These are phyloP conservation scores for Zaprionus ghesquierei DNA, from an alignment of 1,140 invertebrate species.

Conservation along the genomic window DNA sequence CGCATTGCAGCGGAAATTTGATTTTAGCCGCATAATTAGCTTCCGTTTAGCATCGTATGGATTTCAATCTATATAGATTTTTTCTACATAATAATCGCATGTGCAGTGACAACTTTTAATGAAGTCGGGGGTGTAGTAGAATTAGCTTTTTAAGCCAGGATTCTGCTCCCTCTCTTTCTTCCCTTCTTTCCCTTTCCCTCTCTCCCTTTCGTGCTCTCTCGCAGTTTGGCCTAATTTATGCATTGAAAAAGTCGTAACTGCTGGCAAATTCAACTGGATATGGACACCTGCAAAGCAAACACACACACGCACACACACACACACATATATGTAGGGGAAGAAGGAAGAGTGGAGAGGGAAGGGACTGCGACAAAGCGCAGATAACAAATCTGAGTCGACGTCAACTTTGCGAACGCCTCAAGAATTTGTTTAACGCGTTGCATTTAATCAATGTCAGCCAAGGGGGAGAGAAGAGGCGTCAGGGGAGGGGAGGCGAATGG, in stretches of 20 bases:
- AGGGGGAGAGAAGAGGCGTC: not conserved
- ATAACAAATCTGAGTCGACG: slow-evolving; percentile 45
- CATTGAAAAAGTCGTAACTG: slow-evolving; percentile 36
- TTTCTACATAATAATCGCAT: no score
- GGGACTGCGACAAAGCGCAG: not conserved
- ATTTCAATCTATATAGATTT: no score
- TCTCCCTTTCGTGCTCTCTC: not conserved
- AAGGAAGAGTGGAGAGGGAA: not conserved
- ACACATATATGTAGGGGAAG: not conserved
- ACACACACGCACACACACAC: not conserved
- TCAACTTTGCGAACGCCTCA: slow-evolving; percentile 45
- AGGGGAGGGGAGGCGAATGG: not conserved
- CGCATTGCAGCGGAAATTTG: slow-evolving; percentile 34
- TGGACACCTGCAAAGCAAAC: slow-evolving; percentile 24
- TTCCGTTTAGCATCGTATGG: slow-evolving; percentile 29
- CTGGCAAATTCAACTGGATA: slow-evolving; percentile 21
- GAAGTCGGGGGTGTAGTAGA: no score
- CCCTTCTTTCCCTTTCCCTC: no score
- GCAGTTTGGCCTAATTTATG: slow-evolving; percentile 37
- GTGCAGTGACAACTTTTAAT: no score
- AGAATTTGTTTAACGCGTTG: slow-evolving; percentile 61
- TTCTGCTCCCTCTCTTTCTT: no score
- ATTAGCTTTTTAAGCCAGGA: no score
- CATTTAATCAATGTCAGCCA: slow-evolving; percentile 60
- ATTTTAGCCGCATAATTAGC: slow-evolving; percentile 39